Conservation (phyloP, 2,113 vertebrate genomes). For the Chrysemys picta region DNA sequence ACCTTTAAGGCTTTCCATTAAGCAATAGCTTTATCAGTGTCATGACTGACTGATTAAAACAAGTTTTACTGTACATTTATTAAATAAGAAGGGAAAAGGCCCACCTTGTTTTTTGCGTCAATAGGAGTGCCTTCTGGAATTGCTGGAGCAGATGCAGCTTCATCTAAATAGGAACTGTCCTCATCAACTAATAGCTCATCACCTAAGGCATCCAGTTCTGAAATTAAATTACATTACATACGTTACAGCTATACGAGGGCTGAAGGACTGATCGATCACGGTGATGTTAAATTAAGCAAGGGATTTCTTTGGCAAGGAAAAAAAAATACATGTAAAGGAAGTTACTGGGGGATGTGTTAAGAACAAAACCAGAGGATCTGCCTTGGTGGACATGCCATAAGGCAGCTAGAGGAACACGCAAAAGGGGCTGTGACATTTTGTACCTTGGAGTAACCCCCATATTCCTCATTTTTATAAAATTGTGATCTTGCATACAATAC, state of each 20-base stretch:
- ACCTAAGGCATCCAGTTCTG: slow-evolving; percentile 95
- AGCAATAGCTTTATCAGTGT: neutral
- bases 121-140: slow-evolving; percentile 93
- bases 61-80: neutral
- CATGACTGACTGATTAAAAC: neutral
- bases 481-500: too few species aligned
- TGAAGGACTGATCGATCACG: too few species aligned
- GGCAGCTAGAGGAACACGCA: neutral
- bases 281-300: neutral
- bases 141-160: slow-evolving; percentile 91
- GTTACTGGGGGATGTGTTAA: neutral
- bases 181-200: slow-evolving; percentile 95
- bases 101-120: slow-evolving; percentile 91
- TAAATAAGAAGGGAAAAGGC: neutral
- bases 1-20: neutral
- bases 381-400: neutral
- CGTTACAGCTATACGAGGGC: too few species aligned
- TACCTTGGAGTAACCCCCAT: too few species aligned
- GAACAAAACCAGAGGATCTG: neutral
- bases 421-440: neutral
- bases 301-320: slow-evolving; percentile 17
- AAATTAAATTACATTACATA: neutral
- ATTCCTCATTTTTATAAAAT: too few species aligned
- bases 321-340: neutral
- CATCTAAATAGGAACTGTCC: slow-evolving; percentile 96